A percentile compares a stretch with the other conserved stretches of the same genome.
Evolutionary conservation across 2,888 invertebrate genomes (phyloP).

Genomic region (Auanema sp.): DNA sequence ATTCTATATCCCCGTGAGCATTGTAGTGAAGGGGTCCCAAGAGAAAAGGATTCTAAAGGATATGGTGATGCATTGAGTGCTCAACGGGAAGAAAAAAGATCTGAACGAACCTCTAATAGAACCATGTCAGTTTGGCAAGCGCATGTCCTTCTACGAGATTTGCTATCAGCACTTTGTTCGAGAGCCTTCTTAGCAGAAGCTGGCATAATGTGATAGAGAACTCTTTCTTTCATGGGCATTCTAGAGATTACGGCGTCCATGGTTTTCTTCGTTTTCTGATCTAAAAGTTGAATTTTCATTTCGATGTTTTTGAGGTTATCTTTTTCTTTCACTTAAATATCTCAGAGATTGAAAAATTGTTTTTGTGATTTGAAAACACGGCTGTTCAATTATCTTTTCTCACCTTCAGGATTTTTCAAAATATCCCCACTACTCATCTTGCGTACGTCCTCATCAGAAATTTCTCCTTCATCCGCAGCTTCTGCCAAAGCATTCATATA

Average conservation of each 20-base stretch:
- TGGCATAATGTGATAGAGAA: constrained; percentile 57
- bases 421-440: constrained; percentile 11
- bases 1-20: background rate
- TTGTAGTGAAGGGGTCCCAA: constrained; percentile 6
- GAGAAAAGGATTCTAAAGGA: background rate
- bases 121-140: constrained; percentile 39
- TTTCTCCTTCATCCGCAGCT: constrained; percentile 47
- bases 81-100: background rate
- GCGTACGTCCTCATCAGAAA: constrained; percentile 22
- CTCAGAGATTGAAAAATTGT: background rate
- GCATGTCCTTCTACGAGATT: constrained; percentile 31
- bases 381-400: background rate
- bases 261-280: constrained; percentile 21
- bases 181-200: constrained; percentile 43
- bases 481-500: constrained; percentile 55
- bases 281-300: background rate
- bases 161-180: constrained; percentile 32
- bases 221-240: constrained; percentile 54
- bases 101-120: constrained; percentile 35
- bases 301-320: background rate
- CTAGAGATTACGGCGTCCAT: constrained; percentile 49
- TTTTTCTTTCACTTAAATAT: background rate
- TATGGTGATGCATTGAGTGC: background rate
- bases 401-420: background rate
- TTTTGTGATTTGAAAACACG: too few species aligned